phyloP scores from a whole-genome alignment of 2,113 vertebrate genomes.

The Maylandia zebra region DNA sequence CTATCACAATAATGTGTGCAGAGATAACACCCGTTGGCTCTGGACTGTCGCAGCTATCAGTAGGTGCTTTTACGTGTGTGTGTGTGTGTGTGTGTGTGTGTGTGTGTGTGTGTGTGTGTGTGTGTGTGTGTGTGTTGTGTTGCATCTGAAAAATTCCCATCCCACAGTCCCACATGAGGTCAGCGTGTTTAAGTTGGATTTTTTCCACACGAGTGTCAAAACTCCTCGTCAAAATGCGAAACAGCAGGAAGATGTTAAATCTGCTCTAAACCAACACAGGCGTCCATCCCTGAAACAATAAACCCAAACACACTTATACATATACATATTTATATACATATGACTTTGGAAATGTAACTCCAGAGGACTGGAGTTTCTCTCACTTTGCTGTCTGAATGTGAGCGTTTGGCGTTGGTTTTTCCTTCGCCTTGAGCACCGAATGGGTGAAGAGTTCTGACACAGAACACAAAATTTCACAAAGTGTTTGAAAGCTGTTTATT shows the following conservation, averaged over 20 bases:
- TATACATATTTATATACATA: background rate
- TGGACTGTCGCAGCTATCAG: background rate
- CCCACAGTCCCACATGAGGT: conserved; percentile 21
- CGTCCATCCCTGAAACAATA: background rate
- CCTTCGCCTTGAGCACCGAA: background rate
- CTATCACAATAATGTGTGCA: conserved; percentile 15
- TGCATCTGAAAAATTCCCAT: background rate
- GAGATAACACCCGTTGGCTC: background rate
- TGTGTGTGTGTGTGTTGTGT: background rate
- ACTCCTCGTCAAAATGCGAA: background rate
- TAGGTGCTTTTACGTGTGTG: background rate
- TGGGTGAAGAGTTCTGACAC: background rate
- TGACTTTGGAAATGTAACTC: background rate
- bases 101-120: background rate
- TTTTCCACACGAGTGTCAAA: conserved; percentile 12
- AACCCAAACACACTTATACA: background rate
- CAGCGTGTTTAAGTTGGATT: conserved; percentile 39
- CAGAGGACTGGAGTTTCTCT: background rate
- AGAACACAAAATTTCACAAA: background rate
- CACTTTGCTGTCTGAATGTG: background rate
- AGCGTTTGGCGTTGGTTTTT: background rate
- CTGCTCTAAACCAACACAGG: background rate
- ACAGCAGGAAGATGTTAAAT: conserved; percentile 2
- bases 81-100: too few relatives aligned
- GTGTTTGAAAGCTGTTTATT: background rate